Conservation (phyloP, 1,140 invertebrate species). For the Drosophila saltans region DNA sequence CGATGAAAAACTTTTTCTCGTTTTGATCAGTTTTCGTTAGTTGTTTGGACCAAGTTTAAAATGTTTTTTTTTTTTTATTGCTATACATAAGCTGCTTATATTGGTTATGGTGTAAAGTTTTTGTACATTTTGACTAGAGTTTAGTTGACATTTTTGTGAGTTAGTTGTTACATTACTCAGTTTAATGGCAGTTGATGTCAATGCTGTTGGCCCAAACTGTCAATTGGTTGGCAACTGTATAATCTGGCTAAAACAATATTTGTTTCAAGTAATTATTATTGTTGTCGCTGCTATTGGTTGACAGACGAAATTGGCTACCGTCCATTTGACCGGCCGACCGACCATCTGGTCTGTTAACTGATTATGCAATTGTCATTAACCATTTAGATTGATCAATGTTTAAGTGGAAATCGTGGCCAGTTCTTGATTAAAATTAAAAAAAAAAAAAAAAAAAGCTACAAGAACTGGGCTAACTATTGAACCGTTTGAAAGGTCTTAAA, state of each 20-base stretch:
- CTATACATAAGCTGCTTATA: neutral
- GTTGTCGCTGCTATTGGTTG: slow-evolving; percentile 30
- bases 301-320: slow-evolving; percentile 42
- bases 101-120: neutral
- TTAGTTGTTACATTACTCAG: slow-evolving; percentile 5
- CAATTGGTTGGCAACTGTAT: slow-evolving; percentile 1
- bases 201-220: neutral
- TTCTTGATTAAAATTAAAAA: neutral
- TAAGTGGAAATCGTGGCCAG: slow-evolving; percentile 38
- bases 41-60: neutral
- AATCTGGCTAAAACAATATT: slow-evolving; percentile 20
- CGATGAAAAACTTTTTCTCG: too few species aligned
- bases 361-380: slow-evolving; percentile 55
- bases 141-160: slow-evolving; percentile 6
- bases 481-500: neutral
- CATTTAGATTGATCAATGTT: slow-evolving; percentile 23
- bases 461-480: slow-evolving; percentile 20
- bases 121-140: neutral
- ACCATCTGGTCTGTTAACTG: slow-evolving; percentile 24
- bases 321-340: slow-evolving; percentile 7
- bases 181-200: slow-evolving; percentile 2
- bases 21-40: too few species aligned
- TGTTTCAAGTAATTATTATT: slow-evolving; percentile 51
- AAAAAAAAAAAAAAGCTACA: neutral
- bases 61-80: neutral